Percentiles rank a stretch among this genome's conserved stretches.
Evolutionary conservation across 2,797 vertebrate genomes (phyloP).

Genomic region (Syncerus caffer): DNA sequence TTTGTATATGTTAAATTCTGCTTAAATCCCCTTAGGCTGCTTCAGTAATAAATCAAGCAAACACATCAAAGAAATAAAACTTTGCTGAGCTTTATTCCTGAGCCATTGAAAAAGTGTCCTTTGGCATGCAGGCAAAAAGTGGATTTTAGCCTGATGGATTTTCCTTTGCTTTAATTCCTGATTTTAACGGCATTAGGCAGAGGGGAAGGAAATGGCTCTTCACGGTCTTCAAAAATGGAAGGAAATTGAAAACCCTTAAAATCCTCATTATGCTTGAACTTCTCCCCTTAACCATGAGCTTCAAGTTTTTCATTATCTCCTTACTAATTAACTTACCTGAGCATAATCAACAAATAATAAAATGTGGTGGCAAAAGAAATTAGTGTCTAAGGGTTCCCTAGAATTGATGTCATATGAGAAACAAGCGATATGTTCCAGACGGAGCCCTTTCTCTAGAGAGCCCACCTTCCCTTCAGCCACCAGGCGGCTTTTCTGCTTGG

Average conservation of each 20-base stretch:
- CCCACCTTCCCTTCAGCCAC: background rate
- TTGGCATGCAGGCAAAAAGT: background rate
- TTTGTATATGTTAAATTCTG: conserved; percentile 20
- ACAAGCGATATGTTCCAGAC: background rate
- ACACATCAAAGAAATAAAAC: conserved; percentile 28
- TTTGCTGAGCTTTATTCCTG: background rate
- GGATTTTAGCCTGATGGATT: background rate
- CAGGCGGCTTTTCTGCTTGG: background rate
- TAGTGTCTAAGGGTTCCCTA: conserved; percentile 44
- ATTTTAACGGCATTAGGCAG: conserved; percentile 44
- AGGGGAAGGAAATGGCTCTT: conserved; percentile 40
- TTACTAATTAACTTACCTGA: conserved; percentile 80
- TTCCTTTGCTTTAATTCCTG: conserved; percentile 29
- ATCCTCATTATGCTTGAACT: conserved; percentile 68
- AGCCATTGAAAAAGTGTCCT: background rate
- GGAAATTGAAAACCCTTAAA: conserved; percentile 75
- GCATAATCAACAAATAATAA: conserved; percentile 80
- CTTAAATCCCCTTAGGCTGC: background rate
- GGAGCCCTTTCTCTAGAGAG: background rate
- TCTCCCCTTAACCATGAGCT: conserved; percentile 60
- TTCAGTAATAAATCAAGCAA: conserved; percentile 43
- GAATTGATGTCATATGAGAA: conserved; percentile 61
- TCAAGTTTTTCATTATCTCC: conserved; percentile 78
- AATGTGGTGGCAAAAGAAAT: conserved; percentile 61
- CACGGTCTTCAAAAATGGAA: conserved; percentile 59